Evolutionary conservation across 2,113 vertebrate species (phyloP).

Genomic region (Nycticebus coucang): DNA sequence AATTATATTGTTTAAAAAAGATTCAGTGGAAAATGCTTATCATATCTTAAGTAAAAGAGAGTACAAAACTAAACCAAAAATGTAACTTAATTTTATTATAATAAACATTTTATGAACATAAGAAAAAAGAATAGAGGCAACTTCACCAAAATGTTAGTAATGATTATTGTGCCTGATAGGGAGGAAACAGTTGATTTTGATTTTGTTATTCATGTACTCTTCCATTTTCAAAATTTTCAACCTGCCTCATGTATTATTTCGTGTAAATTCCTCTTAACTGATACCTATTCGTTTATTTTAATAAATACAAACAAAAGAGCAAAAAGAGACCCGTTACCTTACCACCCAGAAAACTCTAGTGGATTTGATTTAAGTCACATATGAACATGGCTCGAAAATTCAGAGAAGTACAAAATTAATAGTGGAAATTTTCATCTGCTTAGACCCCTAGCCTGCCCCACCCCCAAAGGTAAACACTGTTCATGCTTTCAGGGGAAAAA

Average conservation of each 20-base stretch:
- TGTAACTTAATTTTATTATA: slow-evolving; percentile 32
- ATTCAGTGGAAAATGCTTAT: background rate
- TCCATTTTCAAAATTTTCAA: background rate
- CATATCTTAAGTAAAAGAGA: background rate
- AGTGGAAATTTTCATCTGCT: background rate
- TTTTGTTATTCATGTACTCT: background rate
- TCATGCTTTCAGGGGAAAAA: background rate
- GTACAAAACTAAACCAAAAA: background rate
- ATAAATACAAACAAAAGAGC: slow-evolving; percentile 4
- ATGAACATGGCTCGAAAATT: background rate
- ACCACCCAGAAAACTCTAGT: slow-evolving; percentile 2
- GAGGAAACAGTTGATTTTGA: background rate
- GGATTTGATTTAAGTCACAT: background rate
- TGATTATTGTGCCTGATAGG: background rate
- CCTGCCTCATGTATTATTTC: background rate
- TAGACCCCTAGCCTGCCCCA: background rate
- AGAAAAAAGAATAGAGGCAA: background rate
- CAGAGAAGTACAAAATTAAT: background rate
- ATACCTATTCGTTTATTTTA: background rate
- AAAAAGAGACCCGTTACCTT: background rate
- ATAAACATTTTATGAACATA: background rate
- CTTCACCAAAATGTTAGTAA: background rate
- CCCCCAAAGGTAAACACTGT: background rate
- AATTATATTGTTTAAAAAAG: background rate
- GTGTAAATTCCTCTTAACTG: background rate